These are phyloP conservation scores for Oikopleura albicans DNA, from an alignment of 23 tunicate genomes.

Conservation along the genomic window DNA sequence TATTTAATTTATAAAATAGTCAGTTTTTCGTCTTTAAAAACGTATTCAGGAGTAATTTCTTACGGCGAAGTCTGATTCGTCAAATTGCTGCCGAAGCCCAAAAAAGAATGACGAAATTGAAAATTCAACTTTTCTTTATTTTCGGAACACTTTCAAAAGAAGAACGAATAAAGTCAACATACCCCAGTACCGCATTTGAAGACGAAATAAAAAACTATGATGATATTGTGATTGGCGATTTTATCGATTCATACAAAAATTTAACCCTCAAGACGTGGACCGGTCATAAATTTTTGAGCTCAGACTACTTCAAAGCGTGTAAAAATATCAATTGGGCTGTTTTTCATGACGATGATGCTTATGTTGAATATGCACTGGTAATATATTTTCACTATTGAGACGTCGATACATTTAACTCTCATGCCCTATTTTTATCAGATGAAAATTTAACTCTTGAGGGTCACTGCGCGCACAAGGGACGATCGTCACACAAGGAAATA, in stretches of 20 bases:
- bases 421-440: too few relatives aligned
- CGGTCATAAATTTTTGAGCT: not conserved
- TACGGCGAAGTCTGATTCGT: not conserved
- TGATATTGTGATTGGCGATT: not conserved
- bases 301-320: not conserved
- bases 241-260: not conserved
- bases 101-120: not conserved
- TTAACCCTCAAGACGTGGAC: not conserved
- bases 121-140: not conserved
- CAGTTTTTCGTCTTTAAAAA: too few relatives aligned
- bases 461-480: too few relatives aligned
- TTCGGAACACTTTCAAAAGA: not conserved
- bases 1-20: too few relatives aligned
- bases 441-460: too few relatives aligned
- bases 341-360: conserved; percentile 9
- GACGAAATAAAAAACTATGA: not conserved
- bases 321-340: not conserved
- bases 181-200: not conserved
- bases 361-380: not conserved
- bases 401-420: too few relatives aligned
- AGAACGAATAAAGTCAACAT: too few relatives aligned
- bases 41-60: not conserved
- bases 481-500: too few relatives aligned
- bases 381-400: too few relatives aligned
- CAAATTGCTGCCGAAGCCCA: not conserved